Evolutionary conservation across 2,113 vertebrate genomes (phyloP).

Genomic region (Phyllostomus discolor): DNA sequence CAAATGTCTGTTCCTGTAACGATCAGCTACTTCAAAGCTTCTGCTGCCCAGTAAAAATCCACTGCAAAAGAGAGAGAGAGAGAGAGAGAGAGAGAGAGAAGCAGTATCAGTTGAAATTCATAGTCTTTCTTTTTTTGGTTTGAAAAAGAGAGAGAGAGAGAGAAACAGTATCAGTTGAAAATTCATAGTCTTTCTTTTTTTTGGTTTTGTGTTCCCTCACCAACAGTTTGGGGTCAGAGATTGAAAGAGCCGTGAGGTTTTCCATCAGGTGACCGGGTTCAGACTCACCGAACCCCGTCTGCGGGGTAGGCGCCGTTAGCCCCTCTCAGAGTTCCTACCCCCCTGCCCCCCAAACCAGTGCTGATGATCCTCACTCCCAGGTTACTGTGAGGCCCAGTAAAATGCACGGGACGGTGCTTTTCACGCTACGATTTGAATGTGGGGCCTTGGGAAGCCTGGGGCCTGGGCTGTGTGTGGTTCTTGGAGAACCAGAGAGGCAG

Average conservation of each 20-base stretch:
- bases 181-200: not conserved
- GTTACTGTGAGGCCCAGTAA: not conserved
- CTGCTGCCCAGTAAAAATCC: not conserved
- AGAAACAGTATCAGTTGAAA: not conserved
- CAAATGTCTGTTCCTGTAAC: not conserved
- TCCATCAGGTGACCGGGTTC: not conserved
- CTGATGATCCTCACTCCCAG: not conserved
- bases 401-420: accelerated
- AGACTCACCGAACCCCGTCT: not conserved
- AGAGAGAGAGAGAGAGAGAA: too few relatives aligned
- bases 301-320: accelerated
- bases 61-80: too few relatives aligned
- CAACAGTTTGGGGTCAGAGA: not conserved
- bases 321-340: not conserved
- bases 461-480: not conserved
- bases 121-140: not conserved
- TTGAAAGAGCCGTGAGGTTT: not conserved
- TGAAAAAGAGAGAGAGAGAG: too few relatives aligned
- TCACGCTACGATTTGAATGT: not conserved
- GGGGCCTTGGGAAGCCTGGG: not conserved
- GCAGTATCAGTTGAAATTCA: not conserved
- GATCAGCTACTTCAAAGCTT: not conserved
- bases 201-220: not conserved
- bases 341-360: accelerated
- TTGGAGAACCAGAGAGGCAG: accelerated